These are phyloP conservation scores for Latrodectus geometricus DNA, from an alignment of 1,140 invertebrate genomes.

Conservation along the genomic window DNA sequence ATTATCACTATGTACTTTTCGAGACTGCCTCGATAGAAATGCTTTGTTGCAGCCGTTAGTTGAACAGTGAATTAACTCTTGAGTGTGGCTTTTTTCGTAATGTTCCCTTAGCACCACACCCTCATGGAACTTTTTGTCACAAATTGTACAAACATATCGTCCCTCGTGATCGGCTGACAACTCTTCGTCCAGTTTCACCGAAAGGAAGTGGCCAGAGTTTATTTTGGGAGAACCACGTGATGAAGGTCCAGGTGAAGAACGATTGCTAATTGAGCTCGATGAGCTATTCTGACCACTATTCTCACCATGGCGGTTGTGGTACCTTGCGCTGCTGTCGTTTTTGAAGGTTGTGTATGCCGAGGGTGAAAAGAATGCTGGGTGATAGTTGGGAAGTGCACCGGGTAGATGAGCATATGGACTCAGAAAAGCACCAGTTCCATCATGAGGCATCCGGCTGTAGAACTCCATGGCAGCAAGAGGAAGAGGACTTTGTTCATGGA, in stretches of 20 bases:
- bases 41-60: constrained; percentile 57
- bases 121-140: constrained; percentile 75
- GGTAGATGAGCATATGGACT: constrained; percentile 64
- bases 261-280: constrained; percentile 51
- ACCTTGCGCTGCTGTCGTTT: background rate
- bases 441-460: constrained; percentile 69
- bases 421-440: constrained; percentile 63
- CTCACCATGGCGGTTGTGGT: constrained; percentile 12
- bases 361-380: constrained; percentile 53
- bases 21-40: constrained; percentile 56
- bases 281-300: constrained; percentile 49
- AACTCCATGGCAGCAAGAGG: constrained; percentile 71
- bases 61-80: constrained; percentile 63
- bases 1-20: constrained; percentile 43
- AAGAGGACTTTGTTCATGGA: constrained; percentile 78
- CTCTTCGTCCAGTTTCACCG: constrained; percentile 52
- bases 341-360: constrained; percentile 13
- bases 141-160: constrained; percentile 76
- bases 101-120: constrained; percentile 76
- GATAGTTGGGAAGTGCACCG: constrained; percentile 43
- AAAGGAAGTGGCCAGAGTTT: background rate
- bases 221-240: constrained; percentile 9
- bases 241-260: constrained; percentile 31
- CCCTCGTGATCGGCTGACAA: constrained; percentile 31
- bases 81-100: constrained; percentile 75